Percentiles rank a stretch among this genome's conserved stretches.
Evolutionary conservation across 2,113 vertebrate genomes (phyloP).

Genomic region (Benitochromis conjunctus): DNA sequence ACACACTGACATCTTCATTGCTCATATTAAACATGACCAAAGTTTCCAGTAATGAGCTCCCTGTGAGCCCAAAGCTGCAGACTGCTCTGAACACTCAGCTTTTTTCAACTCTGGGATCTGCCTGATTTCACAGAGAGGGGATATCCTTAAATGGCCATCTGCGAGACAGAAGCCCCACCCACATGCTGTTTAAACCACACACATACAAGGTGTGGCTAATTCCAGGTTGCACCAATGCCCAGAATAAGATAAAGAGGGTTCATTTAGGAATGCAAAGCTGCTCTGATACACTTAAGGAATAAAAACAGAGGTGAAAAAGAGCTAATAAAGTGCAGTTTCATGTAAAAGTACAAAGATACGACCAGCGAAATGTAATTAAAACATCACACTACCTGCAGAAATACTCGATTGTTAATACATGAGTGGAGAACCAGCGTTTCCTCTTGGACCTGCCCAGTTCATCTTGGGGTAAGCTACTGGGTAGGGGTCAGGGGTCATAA

Average conservation of each 20-base stretch:
- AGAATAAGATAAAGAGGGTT: neutral
- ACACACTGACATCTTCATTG: neutral
- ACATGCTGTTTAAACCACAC: no score
- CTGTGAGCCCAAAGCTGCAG: neutral
- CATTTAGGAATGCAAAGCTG: neutral
- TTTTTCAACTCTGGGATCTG: neutral
- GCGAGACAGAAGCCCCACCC: neutral
- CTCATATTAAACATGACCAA: neutral
- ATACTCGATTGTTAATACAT: fast-evolving
- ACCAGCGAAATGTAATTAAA: neutral
- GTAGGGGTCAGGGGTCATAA: neutral
- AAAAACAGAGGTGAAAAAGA: neutral
- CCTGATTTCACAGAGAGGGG: neutral
- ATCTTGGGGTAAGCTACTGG: fast-evolving
- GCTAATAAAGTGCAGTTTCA: neutral
- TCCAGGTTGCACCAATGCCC: neutral
- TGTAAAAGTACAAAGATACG: neutral
- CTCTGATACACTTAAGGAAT: neutral
- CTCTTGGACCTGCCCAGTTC: neutral
- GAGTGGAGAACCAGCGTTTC: fast-evolving
- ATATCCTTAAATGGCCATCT: neutral
- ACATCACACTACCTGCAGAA: neutral
- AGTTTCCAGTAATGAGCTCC: neutral
- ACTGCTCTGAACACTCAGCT: neutral
- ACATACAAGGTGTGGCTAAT: no score